These are phyloP conservation scores for Regulus satrapa DNA, from an alignment of 2,113 vertebrate genomes.

Conservation along the genomic window DNA sequence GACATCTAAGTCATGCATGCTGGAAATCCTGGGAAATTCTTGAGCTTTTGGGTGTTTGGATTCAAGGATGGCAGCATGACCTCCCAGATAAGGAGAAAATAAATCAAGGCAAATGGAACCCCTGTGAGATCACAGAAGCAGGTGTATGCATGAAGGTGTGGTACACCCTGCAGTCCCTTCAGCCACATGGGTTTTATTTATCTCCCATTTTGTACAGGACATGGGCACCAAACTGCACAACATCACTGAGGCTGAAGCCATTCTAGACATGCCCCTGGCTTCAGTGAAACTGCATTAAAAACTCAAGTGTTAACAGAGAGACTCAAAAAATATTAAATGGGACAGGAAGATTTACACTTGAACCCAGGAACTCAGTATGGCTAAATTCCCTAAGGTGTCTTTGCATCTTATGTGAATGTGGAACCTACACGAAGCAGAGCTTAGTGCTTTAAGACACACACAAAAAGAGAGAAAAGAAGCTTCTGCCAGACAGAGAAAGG, in stretches of 20 bases:
- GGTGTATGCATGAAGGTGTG: neutral
- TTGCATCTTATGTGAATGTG: neutral
- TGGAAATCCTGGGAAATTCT: neutral
- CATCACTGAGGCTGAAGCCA: neutral
- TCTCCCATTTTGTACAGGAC: neutral
- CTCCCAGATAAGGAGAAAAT: neutral
- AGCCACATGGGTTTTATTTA: neutral
- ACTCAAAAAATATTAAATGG: neutral
- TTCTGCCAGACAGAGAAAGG: neutral
- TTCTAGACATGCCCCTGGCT: neutral
- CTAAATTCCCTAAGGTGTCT: neutral
- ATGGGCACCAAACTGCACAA: neutral
- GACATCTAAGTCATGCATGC: neutral
- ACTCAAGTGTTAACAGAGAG: neutral
- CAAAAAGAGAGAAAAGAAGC: neutral
- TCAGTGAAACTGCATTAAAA: neutral
- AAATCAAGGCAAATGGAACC: neutral
- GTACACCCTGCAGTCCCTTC: neutral
- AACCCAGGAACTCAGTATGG: neutral
- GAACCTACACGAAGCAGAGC: neutral
- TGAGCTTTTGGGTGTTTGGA: neutral
- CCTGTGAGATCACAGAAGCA: neutral
- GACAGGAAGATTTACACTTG: neutral
- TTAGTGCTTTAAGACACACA: neutral
- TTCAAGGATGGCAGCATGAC: neutral